Evolutionary conservation across 2,888 invertebrate species (phyloP).

Genomic region (Sepioteuthis lessoniana): DNA sequence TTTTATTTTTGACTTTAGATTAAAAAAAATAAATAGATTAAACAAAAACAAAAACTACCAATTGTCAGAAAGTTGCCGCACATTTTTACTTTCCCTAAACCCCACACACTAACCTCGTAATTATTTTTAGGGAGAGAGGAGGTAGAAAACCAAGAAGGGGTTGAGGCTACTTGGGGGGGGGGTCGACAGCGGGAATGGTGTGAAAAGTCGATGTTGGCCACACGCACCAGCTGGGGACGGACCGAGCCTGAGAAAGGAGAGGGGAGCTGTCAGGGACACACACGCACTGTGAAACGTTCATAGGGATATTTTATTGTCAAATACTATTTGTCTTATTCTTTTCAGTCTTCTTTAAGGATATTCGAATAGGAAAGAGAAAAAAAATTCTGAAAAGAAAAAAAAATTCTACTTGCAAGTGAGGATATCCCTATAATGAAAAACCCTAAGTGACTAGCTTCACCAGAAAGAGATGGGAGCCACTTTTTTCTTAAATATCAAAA

Average conservation of each 20-base stretch:
- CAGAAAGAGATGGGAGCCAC: no score
- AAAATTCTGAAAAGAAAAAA: background rate
- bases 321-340: background rate
- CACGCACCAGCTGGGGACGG: background rate
- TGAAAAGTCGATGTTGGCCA: background rate
- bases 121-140: no score
- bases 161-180: background rate
- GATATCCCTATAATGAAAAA: no score
- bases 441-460: no score
- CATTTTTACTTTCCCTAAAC: no score
- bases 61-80: no score
- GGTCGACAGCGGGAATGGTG: background rate
- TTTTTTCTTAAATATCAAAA: no score
- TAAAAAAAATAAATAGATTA: no score
- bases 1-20: no score
- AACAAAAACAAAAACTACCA: no score
- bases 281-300: background rate
- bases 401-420: no score
- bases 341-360: background rate
- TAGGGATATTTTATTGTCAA: background rate
- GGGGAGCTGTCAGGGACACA: background rate
- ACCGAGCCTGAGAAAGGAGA: background rate
- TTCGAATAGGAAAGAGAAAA: background rate
- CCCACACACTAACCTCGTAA: no score
- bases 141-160: background rate